Percentiles rank a stretch among this genome's conserved stretches.
Evolutionary conservation across 2,797 vertebrate species (phyloP).

Genomic region (Phrynocephalus guinanensis): DNA sequence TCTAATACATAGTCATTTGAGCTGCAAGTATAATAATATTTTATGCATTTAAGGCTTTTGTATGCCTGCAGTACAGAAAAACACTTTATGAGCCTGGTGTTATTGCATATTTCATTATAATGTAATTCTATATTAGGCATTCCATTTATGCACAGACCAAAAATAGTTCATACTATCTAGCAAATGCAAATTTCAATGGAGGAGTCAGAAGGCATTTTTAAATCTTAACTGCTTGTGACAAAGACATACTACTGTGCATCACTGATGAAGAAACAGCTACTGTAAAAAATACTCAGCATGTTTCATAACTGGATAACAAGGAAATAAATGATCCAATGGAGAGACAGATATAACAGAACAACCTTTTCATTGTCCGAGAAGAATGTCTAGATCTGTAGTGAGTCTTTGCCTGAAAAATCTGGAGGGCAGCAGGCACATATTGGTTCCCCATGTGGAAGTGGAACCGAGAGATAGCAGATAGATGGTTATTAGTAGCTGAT

Average conservation of each 20-base stretch:
- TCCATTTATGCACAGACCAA: conserved; percentile 69
- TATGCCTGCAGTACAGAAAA: conserved; percentile 63
- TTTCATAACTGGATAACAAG: conserved; percentile 11
- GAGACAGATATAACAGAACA: neutral
- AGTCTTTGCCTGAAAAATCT: too few relatives aligned
- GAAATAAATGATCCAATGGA: neutral
- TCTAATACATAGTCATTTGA: conserved; percentile 57
- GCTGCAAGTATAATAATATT: conserved; percentile 64
- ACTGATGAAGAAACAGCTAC: conserved; percentile 48
- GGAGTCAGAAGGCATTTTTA: conserved; percentile 68
- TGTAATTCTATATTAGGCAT: conserved; percentile 73
- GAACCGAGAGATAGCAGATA: too few relatives aligned
- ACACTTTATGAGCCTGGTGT: conserved; percentile 65
- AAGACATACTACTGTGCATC: conserved; percentile 34
- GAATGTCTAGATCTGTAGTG: neutral
- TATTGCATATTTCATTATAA: conserved; percentile 76
- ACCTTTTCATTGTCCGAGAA: neutral
- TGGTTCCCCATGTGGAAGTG: too few relatives aligned
- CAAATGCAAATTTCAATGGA: conserved; percentile 67
- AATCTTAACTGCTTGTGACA: conserved; percentile 69
- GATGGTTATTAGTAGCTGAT: too few relatives aligned
- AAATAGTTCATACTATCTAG: conserved; percentile 69
- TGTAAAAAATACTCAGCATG: conserved; percentile 32
- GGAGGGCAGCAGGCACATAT: too few relatives aligned
- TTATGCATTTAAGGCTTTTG: conserved; percentile 69